phyloP scores from a whole-genome alignment of 1,140 invertebrate genomes.

The Ceratitis capitata region DNA sequence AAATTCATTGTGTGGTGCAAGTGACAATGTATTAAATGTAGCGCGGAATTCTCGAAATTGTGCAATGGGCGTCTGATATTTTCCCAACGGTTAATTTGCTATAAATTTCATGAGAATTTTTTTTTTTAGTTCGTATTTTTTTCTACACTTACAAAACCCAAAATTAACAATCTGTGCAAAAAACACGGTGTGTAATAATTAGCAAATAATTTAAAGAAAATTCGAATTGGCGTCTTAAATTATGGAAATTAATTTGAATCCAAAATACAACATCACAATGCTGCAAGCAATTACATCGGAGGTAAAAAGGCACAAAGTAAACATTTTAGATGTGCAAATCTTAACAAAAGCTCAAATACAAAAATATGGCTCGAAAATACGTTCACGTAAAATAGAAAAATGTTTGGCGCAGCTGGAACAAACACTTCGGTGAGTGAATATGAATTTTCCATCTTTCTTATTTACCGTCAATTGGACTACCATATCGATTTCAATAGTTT shows the following conservation, averaged over 20 bases:
- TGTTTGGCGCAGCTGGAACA: conserved; percentile 57
- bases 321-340: not conserved
- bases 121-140: not conserved
- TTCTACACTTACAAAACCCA: not conserved
- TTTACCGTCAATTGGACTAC: too few relatives aligned
- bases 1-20: not conserved
- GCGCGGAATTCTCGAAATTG: conserved; percentile 19
- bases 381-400: conserved; percentile 58
- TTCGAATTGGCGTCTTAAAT: not conserved
- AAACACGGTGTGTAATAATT: not conserved
- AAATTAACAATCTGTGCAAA: not conserved
- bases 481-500: too few relatives aligned
- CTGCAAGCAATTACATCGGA: not conserved
- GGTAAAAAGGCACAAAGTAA: not conserved
- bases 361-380: conserved; percentile 57
- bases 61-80: not conserved
- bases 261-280: too few relatives aligned
- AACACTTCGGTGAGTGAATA: conserved; percentile 47
- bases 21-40: not conserved
- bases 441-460: too few relatives aligned
- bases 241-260: too few relatives aligned
- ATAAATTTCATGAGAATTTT: not conserved
- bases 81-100: not conserved
- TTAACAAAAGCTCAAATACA: not conserved
- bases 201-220: not conserved